Percentiles rank a stretch among this genome's conserved stretches.
phyloP scores from a whole-genome alignment of 2,113 vertebrate species.

The Sula dactylatra region DNA sequence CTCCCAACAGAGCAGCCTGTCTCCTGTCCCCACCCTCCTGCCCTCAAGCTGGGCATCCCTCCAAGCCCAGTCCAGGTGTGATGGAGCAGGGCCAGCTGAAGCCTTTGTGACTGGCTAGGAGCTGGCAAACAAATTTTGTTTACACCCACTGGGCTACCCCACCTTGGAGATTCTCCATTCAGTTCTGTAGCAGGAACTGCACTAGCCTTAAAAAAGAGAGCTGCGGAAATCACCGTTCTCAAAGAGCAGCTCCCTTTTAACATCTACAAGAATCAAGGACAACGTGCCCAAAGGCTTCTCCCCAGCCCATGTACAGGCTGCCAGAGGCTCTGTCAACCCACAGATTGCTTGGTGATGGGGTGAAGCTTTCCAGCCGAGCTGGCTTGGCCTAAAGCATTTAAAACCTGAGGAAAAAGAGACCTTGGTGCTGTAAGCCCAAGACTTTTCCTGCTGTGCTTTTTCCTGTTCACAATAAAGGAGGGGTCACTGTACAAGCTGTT shows the following conservation, averaged over 20 bases:
- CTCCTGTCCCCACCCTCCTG: neutral
- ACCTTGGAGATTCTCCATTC: neutral
- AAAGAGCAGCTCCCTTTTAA: neutral
- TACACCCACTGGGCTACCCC: neutral
- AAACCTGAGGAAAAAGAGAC: neutral
- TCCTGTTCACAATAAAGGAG: neutral
- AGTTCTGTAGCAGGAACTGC: neutral
- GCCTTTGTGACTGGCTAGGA: neutral
- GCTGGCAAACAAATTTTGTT: neutral
- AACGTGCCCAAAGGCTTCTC: neutral
- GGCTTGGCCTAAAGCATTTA: neutral
- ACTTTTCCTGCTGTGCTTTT: neutral
- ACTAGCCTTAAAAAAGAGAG: neutral
- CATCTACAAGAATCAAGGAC: neutral
- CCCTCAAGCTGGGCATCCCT: neutral
- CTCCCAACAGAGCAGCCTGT: neutral
- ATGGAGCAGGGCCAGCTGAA: neutral
- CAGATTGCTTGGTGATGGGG: neutral
- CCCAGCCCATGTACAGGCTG: neutral
- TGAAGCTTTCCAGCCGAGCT: neutral
- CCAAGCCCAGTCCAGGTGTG: neutral
- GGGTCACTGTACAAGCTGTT: conserved; percentile 8
- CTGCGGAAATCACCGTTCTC: neutral
- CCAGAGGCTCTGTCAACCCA: neutral
- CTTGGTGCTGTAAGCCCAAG: neutral